Conservation (phyloP, 2,888 invertebrate genomes). For the Oscheius myriophilus region DNA sequence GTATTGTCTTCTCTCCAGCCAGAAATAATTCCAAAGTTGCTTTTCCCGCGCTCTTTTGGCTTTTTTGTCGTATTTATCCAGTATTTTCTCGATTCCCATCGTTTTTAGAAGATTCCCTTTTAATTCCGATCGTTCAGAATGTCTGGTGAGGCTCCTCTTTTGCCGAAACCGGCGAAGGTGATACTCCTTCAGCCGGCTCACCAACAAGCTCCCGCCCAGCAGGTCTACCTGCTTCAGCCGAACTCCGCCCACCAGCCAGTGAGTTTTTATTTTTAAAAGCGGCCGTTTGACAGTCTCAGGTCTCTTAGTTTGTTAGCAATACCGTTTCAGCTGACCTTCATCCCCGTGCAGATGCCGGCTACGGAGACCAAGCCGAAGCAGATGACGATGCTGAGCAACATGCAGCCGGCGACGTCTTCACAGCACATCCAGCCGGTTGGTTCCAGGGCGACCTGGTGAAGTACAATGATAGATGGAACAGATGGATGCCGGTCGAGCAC, state of each 20-base stretch:
- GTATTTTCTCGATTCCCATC: too few relatives aligned
- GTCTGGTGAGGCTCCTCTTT: slow-evolving; percentile 25
- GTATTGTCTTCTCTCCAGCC: too few relatives aligned
- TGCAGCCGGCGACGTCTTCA: slow-evolving; percentile 29
- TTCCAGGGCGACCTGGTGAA: slow-evolving; percentile 18
- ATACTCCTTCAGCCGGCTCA: slow-evolving; percentile 34
- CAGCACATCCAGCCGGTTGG: slow-evolving; percentile 21
- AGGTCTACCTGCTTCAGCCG: slow-evolving; percentile 46
- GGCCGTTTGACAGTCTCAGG: too few relatives aligned
- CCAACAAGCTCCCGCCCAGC: slow-evolving; percentile 20
- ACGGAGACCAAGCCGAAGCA: slow-evolving; percentile 32
- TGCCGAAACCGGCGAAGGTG: slow-evolving; percentile 35
- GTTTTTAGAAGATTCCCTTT: not conserved
- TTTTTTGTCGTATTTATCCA: too few relatives aligned
- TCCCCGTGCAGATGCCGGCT: slow-evolving; percentile 43
- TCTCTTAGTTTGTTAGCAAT: too few relatives aligned
- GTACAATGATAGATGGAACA: slow-evolving; percentile 27
- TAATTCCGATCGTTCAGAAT: not conserved
- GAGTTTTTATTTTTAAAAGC: slow-evolving; percentile 15
- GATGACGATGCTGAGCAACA: slow-evolving; percentile 38
- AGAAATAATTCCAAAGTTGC: too few relatives aligned
- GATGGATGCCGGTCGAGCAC: slow-evolving; percentile 36
- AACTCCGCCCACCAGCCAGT: slow-evolving; percentile 22
- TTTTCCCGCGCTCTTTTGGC: too few relatives aligned
- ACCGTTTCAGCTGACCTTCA: slow-evolving; percentile 51